Conservation (phyloP, 1,140 invertebrate genomes). For the Brachionus plicatilis region DNA sequence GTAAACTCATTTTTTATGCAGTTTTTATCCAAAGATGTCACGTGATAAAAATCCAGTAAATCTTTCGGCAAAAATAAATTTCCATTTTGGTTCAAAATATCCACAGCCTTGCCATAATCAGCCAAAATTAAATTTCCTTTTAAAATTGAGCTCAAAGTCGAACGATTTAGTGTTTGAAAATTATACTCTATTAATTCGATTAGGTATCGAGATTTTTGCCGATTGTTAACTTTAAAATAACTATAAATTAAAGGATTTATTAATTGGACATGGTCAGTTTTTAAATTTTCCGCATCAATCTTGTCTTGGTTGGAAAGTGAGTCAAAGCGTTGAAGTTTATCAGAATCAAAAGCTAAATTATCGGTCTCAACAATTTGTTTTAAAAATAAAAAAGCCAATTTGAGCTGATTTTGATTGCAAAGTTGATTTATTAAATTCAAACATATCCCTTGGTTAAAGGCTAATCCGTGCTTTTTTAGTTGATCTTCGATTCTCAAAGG, state of each 20-base stretch:
- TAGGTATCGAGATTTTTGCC: background rate
- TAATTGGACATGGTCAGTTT: background rate
- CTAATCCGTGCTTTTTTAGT: background rate
- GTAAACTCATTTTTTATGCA: background rate
- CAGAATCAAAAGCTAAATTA: background rate
- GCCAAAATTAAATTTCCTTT: background rate
- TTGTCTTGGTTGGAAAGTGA: background rate
- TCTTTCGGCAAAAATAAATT: background rate
- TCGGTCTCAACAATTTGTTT: background rate
- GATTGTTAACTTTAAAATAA: background rate
- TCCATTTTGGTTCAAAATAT: background rate
- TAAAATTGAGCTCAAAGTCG: background rate
- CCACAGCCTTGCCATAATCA: background rate
- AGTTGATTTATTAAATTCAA: background rate
- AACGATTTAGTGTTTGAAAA: background rate
- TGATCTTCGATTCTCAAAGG: background rate
- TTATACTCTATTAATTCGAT: background rate
- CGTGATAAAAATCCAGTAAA: background rate
- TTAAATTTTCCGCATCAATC: background rate
- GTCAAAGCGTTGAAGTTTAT: background rate
- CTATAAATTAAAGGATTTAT: background rate
- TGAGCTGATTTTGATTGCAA: background rate
- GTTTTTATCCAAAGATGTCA: background rate
- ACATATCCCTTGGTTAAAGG: background rate
- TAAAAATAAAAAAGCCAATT: background rate